Conservation (phyloP, 1,140 invertebrate species). For the Camponotus vicinus region DNA sequence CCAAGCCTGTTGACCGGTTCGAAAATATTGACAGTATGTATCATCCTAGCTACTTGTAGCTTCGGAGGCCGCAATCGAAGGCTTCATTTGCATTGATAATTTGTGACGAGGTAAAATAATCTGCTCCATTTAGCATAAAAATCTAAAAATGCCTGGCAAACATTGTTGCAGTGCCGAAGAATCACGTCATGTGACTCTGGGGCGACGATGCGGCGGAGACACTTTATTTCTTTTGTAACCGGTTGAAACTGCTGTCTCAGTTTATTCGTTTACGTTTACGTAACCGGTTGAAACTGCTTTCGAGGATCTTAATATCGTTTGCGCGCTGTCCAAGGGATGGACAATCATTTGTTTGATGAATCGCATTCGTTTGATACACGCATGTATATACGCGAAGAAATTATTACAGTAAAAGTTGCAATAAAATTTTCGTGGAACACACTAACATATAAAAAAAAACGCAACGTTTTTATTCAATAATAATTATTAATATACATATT, state of each 20-base stretch:
- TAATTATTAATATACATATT: background rate
- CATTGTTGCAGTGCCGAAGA: constrained; percentile 15
- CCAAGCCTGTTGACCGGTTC: background rate
- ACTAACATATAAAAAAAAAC: too few relatives aligned
- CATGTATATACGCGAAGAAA: background rate
- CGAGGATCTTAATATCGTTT: constrained; percentile 56
- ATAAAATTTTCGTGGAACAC: too few relatives aligned
- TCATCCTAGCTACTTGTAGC: background rate
- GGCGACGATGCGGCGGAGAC: background rate
- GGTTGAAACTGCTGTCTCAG: constrained; percentile 40
- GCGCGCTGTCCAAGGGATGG: constrained; percentile 43
- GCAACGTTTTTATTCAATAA: too few relatives aligned
- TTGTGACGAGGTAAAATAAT: background rate
- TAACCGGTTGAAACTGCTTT: constrained; percentile 76
- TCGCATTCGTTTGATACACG: constrained; percentile 64
- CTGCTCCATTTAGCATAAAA: constrained; percentile 9
- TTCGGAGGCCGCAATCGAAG: background rate
- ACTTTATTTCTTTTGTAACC: constrained; percentile 49
- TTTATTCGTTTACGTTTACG: constrained; percentile 33
- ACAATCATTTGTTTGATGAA: constrained; percentile 67
- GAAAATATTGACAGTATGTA: constrained; percentile 11
- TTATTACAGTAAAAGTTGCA: too few relatives aligned
- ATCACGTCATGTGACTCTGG: constrained; percentile 20
- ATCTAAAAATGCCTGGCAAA: constrained; percentile 42
- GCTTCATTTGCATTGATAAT: background rate